Evolutionary conservation across 1,140 invertebrate species (phyloP), one percentile per base, ranked within the genome.

Genomic region (Drosophila insularis): DNA sequence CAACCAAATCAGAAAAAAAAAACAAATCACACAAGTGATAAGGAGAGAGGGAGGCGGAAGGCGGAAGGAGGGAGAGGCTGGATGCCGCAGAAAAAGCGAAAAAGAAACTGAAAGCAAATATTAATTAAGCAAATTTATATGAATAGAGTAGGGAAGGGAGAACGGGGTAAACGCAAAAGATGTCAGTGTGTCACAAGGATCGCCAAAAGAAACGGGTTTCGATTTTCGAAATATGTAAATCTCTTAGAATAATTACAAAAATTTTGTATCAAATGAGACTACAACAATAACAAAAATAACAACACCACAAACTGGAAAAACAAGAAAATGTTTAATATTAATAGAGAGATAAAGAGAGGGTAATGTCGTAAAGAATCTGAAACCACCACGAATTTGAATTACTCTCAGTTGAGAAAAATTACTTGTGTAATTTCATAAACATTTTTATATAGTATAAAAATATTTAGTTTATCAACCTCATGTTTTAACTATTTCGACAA

Each of bases 111-210:
- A 86, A 71, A 87, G 75, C 79, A 56, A 85, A 27, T 79, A 87
- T 86, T 86, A 86, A 86, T 86, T 86, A 86, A 75, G 63, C 72
- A 81, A 87, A 86, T 50, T 50, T 50, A 8, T 19, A 59, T 86
- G 69, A n/a, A n/a, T n/a, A n/a, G n/a, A n/a, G 27, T 3, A 11
- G 17, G 7, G n/a, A 11, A 31, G 35, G 21, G 40, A 35, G 35
- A 53, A 37, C 27, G 37, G 43, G 35, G 56, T 21, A n/a, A 4
- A n/a, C 68, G 55, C 72, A 74, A 87, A 86, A 87, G 81, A 86
- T 87, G 81, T 86, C 82, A 86, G 81, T 86, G 81, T 87, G 81
- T 81, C 81, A 86, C 82, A 86, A 86, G 81, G 82, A 86, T 86
- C 82, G 71, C 72, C 65, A 50, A 50, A 60, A 60, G 71, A 80